Percentiles rank a stretch among this genome's conserved stretches.
Evolutionary conservation across 2,888 invertebrate genomes (phyloP).

Genomic region (Alviniconcha strummeri): DNA sequence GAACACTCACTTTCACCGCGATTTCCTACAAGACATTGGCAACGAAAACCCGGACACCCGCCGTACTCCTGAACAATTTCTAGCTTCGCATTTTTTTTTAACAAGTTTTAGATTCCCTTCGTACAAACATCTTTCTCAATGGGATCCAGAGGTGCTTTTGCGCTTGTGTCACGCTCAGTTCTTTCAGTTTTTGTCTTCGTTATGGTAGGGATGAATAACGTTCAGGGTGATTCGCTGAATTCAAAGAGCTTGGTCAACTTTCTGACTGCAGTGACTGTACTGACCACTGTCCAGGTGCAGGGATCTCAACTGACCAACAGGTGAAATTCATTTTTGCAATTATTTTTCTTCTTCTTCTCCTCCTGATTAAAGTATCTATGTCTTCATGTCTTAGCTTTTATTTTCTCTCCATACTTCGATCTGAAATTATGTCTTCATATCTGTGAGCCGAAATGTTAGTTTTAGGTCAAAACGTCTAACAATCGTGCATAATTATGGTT

Average conservation of each 20-base stretch:
- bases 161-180: too few relatives aligned
- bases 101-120: not conserved
- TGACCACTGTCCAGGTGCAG: not conserved
- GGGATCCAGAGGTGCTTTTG: too few relatives aligned
- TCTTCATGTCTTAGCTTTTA: not conserved
- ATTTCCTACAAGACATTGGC: too few relatives aligned
- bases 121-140: too few relatives aligned
- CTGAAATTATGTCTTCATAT: not conserved
- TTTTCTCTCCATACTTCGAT: not conserved
- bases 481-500: not conserved
- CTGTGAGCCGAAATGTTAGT: not conserved
- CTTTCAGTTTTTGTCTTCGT: too few relatives aligned
- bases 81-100: not conserved
- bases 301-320: conserved; percentile 1
- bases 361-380: not conserved
- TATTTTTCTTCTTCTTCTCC: not conserved
- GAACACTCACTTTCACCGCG: too few relatives aligned
- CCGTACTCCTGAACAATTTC: too few relatives aligned
- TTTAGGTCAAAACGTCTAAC: not conserved
- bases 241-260: not conserved
- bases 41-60: too few relatives aligned
- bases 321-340: not conserved
- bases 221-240: not conserved
- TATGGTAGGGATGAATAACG: too few relatives aligned
- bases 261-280: not conserved